A percentile compares a stretch with the other conserved stretches of the same genome.
These are phyloP conservation scores for Hycleus cichorii DNA, from an alignment of 1,140 invertebrate species.

Conservation along the genomic window DNA sequence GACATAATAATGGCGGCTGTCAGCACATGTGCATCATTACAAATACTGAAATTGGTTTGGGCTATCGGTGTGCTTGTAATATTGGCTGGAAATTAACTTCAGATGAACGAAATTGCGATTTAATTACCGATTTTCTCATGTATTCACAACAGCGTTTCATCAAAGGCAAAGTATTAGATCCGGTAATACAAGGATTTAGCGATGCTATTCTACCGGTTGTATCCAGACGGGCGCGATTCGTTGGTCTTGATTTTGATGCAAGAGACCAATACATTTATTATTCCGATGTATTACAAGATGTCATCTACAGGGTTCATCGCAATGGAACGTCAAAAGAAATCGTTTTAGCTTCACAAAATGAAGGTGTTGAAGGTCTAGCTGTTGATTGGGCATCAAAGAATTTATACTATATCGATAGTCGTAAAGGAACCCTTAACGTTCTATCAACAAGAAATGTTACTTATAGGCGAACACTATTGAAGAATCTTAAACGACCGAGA, in stretches of 20 bases:
- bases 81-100: conserved; percentile 74
- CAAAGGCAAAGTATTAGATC: conserved; percentile 87
- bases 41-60: conserved; percentile 68
- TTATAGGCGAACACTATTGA: conserved; percentile 74
- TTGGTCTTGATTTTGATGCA: conserved; percentile 94
- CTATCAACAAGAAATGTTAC: conserved; percentile 79
- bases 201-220: conserved; percentile 91
- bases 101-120: conserved; percentile 76
- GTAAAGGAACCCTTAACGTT: conserved; percentile 92
- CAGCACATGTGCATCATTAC: conserved; percentile 94
- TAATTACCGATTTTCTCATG: conserved; percentile 87
- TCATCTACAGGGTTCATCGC: conserved; percentile 85
- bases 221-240: conserved; percentile 84
- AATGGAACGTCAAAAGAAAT: conserved; percentile 87
- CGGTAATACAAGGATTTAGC: conserved; percentile 81
- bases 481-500: conserved; percentile 83
- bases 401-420: conserved; percentile 95
- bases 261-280: conserved; percentile 91
- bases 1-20: conserved; percentile 83
- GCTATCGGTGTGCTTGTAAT: conserved; percentile 89
- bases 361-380: conserved; percentile 93
- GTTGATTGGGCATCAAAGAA: conserved; percentile 97
- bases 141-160: conserved; percentile 97
- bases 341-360: conserved; percentile 91
- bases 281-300: conserved; percentile 94